Base-by-base conservation (phyloP, 2,888 invertebrate genomes). In the Flabesymbios commensalis region DNA sequence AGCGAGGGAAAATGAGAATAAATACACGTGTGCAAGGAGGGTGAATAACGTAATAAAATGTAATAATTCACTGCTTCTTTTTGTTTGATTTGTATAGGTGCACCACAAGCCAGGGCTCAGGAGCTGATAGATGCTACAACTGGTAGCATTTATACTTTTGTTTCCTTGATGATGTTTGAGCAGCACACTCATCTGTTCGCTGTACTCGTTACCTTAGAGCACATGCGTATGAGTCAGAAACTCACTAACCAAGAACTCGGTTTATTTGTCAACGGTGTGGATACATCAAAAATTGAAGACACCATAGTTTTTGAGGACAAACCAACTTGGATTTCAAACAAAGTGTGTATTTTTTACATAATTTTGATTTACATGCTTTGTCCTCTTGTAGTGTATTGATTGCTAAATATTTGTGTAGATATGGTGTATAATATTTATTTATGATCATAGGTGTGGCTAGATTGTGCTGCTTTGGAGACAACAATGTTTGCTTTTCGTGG, bases 81-180 rank as follows among this genome's bases (percentile, higher is more conserved):
- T n/a, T n/a, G n/a, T n/a, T n/a, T n/a, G n/a, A n/a, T n/a, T n/a
- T n/a, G n/a, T n/a, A 14, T 64, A 79, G 78, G 78, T 51, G 76
- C 74, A 19, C 76, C 75, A 5, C 72, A 76, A 31, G 77, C 77
- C 1, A 65, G 80, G 59, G 75, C 78, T 10, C 74, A 75, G 57
- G 81, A 81, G 64, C 68, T 80, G 57, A 75, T 74, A 7, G 74
- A 78, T 60, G 78, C 78, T 4, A 74, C 75, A 43, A 76, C 74
- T 26, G 59, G 66, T 0, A 72, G 73, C 57, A 68, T 79, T 42
- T 75, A 75, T 65, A 69, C 71, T 14, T 74, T 73, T 55, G 71
- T 76, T 19, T 72, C 75, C 4, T 67, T 71, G 64, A 78, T 79
- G 77, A 76, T 79, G 78, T 79, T 78, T 71, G 79, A 78, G 54